phyloP scores from a whole-genome alignment of 2,888 invertebrate species.

The Drosophila engyochracea region DNA sequence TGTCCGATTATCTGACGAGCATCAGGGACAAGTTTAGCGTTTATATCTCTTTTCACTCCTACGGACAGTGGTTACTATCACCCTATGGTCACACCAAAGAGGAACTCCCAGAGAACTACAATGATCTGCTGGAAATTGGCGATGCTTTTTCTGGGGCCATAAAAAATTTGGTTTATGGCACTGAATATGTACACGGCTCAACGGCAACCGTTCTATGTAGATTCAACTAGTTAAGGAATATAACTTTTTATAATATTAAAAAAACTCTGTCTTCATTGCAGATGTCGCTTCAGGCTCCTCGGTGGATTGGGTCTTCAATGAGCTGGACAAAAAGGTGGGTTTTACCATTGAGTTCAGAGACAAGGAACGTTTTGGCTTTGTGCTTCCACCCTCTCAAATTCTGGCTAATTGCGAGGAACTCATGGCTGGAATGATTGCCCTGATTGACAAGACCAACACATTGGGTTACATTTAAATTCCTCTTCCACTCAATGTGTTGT shows the following conservation, averaged over 20 bases:
- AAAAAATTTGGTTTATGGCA: constrained; percentile 85
- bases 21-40: constrained; percentile 86
- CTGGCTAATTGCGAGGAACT: constrained; percentile 88
- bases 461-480: constrained; percentile 73
- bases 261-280: constrained; percentile 51
- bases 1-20: constrained; percentile 85
- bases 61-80: constrained; percentile 88
- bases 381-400: constrained; percentile 89
- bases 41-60: constrained; percentile 88
- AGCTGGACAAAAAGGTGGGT: constrained; percentile 85
- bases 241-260: not conserved
- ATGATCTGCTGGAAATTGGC: constrained; percentile 85
- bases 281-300: constrained; percentile 85
- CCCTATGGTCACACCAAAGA: constrained; percentile 87
- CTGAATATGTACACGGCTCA: constrained; percentile 86
- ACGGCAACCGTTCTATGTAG: constrained; percentile 87
- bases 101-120: constrained; percentile 86
- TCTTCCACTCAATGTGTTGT: constrained; percentile 88
- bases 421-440: constrained; percentile 86
- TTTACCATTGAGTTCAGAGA: constrained; percentile 89
- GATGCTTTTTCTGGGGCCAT: constrained; percentile 86
- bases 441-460: constrained; percentile 86
- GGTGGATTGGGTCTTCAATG: constrained; percentile 87
- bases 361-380: constrained; percentile 89
- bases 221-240: constrained; percentile 16